Conservation (phyloP, 1,140 invertebrate genomes). For the Scaptomyza hsui region DNA sequence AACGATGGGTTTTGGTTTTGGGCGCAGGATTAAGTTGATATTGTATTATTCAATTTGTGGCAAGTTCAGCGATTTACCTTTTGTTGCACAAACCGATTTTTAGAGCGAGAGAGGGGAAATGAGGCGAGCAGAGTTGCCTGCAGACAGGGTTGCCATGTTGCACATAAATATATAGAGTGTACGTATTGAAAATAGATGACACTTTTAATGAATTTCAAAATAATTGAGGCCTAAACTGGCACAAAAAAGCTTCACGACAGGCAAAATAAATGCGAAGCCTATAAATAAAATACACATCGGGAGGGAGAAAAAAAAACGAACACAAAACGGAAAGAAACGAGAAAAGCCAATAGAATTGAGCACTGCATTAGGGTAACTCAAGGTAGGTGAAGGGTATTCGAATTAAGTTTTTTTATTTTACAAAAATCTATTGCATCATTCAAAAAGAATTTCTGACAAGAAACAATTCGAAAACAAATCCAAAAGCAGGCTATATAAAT, state of each 20-base stretch:
- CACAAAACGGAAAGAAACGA: neutral
- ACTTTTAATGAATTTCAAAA: conserved; percentile 80
- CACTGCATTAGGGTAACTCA: conserved; percentile 16
- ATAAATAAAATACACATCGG: conserved; percentile 61
- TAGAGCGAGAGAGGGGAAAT: conserved; percentile 3
- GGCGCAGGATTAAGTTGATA: conserved; percentile 18
- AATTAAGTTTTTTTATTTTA: no score
- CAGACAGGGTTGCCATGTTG: neutral
- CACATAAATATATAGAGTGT: conserved; percentile 47
- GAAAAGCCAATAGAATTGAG: neutral
- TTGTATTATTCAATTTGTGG: conserved; percentile 40
- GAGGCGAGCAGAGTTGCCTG: neutral
- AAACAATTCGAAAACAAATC: neutral
- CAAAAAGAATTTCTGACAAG: neutral
- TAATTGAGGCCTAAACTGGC: conserved; percentile 79
- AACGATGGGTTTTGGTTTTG: conserved; percentile 5
- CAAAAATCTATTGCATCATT: no score
- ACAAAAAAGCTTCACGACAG: conserved; percentile 70
- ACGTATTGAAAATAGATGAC: conserved; percentile 74
- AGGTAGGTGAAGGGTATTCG: no score
- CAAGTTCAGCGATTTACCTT: conserved; percentile 21
- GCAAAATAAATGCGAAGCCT: conserved; percentile 68
- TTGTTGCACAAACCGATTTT: no score
- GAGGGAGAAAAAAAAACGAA: neutral
- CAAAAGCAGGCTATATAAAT: no score